Evolutionary conservation across 2,888 invertebrate genomes (phyloP), one percentile per base, ranked within the genome.

Genomic region (Hydrotaea diabolus): DNA sequence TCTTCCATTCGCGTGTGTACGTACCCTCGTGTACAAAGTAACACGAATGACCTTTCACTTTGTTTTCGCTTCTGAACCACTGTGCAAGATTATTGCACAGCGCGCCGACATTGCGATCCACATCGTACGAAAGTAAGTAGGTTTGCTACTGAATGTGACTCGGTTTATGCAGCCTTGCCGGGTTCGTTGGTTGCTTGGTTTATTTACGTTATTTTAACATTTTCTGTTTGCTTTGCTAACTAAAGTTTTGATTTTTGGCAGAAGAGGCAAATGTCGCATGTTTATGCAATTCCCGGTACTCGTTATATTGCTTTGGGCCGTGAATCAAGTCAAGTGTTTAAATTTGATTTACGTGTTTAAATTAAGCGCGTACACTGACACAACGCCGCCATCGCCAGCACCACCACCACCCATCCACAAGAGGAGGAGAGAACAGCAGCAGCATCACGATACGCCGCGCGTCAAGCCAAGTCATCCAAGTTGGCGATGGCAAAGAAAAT

Each of bases 251-350:
- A 85, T 82, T 82, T 69, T 85, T 85, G 85, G 85, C 85, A 85
- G 80, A 77, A 43, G 66, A 69, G 77, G 82, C 76, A 86, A 86
- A 86, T 84, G 82, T 69, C 82, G 84, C 83, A 84, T 82, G 82
- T 84, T 69, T 80, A 71, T 80, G 72, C 80, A 80, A 84, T 82
- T 82, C 82, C 82, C 77, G 75, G 73, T 77, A 73, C 80, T 82
- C 77, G 80, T 80, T 84, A 80, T 77, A 84, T 80, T 77, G 81
- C 79, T 82, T 77, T 59, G 83, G 77, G 89, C 90, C 87, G 87
- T 87, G 90, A 89, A 82, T 79, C 82, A 73, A 91, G 88, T 90
- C 91, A 88, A 90, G 89, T 90, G 89, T 89, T 90, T 91, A 91
- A 87, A 91, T 91, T 91, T 91, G 90, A 90, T 90, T 90, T 85